phyloP scores from a whole-genome alignment of 2,113 vertebrate species.

The Ammospiza caudacuta region DNA sequence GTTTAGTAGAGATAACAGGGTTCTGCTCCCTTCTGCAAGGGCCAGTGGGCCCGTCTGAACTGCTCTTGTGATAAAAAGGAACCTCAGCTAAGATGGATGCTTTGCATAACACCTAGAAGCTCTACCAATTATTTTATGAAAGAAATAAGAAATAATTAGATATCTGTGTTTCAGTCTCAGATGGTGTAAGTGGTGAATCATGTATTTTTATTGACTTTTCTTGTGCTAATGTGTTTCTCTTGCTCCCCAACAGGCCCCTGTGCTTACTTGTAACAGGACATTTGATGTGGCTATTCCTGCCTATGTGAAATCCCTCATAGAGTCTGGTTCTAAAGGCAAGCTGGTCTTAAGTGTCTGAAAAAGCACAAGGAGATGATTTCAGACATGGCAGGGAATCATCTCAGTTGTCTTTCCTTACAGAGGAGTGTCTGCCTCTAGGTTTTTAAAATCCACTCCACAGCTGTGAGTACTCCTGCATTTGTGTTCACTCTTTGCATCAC shows the following conservation, averaged over 20 bases:
- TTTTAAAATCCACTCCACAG: neutral
- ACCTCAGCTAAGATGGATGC: neutral
- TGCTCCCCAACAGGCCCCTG: neutral
- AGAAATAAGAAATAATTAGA: neutral
- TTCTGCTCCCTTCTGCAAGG: neutral
- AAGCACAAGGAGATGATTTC: neutral
- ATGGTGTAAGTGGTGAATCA: neutral
- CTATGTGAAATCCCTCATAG: neutral
- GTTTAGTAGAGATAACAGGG: conserved; percentile 44
- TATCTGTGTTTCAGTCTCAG: neutral
- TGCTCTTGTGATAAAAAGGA: neutral
- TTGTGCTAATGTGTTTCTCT: neutral
- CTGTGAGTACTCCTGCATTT: neutral
- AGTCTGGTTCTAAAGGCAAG: neutral
- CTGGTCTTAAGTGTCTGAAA: neutral
- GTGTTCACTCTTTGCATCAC: neutral
- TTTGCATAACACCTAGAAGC: neutral
- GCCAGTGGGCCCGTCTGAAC: neutral
- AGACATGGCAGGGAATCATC: neutral
- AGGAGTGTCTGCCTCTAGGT: neutral
- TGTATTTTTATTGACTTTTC: neutral
- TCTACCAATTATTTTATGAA: neutral
- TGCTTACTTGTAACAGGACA: neutral
- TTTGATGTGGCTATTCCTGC: neutral
- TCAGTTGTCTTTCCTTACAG: neutral